A percentile compares a stretch with the other conserved stretches of the same genome.
Conservation (phyloP, 2,888 invertebrate genomes). For the Amiota mariae region DNA sequence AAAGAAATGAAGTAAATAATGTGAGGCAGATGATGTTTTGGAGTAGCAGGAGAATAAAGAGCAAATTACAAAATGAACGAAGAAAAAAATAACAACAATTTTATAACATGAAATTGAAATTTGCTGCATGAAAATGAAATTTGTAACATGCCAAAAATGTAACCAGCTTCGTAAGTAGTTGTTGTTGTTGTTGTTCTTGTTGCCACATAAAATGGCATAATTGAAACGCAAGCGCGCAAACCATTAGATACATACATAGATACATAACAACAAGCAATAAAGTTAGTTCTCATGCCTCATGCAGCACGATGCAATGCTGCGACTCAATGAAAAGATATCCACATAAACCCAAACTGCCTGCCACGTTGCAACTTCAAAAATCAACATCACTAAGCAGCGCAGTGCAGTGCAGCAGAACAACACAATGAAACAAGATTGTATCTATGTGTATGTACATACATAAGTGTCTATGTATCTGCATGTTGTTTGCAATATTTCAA, state of each 20-base stretch:
- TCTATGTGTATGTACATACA: too few species aligned
- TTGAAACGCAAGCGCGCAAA: background rate
- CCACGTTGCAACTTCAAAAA: slow-evolving; percentile 41
- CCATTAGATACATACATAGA: slow-evolving; percentile 16
- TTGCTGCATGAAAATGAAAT: slow-evolving; percentile 66
- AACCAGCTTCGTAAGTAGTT: too few species aligned
- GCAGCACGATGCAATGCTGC: slow-evolving; percentile 9
- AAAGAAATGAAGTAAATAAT: slow-evolving; percentile 26
- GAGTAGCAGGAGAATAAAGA: slow-evolving; percentile 47
- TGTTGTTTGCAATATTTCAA: slow-evolving; percentile 55
- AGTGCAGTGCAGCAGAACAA: slow-evolving; percentile 33
- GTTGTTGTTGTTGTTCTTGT: background rate
- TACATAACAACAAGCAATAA: background rate
- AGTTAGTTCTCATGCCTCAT: slow-evolving; percentile 14
- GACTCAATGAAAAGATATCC: too few species aligned
- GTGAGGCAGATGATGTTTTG: slow-evolving; percentile 33
- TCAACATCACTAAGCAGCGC: slow-evolving; percentile 16
- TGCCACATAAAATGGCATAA: background rate
- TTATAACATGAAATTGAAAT: slow-evolving; percentile 65
- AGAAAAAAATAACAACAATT: background rate
- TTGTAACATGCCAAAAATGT: slow-evolving; percentile 58
- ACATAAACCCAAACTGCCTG: too few species aligned
- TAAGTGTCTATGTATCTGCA: too few species aligned
- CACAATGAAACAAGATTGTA: too few species aligned
- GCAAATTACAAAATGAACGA: slow-evolving; percentile 50